Percentiles rank a stretch among this genome's conserved stretches.
Conservation (phyloP, 2,888 invertebrate species). For the Torymus auratus region DNA sequence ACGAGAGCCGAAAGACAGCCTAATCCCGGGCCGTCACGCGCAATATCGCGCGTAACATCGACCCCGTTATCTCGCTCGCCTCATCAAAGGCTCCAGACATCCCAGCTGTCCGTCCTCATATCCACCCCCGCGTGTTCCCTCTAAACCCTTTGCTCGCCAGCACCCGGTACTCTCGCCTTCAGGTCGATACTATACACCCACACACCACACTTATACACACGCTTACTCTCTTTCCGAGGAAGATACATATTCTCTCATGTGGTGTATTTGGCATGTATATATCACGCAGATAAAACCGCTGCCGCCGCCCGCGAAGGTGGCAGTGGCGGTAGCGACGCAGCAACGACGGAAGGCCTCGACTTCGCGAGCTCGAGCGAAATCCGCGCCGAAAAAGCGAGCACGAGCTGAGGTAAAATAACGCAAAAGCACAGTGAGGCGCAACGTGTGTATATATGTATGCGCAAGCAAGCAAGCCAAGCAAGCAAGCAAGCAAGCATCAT, state of each 20-base stretch:
- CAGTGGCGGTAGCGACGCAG: slow-evolving; percentile 62
- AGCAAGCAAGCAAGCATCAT: no score
- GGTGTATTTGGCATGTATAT: slow-evolving; percentile 30
- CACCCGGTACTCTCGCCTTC: no score
- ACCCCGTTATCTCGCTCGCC: background rate
- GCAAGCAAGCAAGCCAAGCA: no score
- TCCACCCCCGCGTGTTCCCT: no score
- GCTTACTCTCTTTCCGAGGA: background rate
- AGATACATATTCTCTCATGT: slow-evolving; percentile 29
- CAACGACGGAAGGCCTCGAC: slow-evolving; percentile 61
- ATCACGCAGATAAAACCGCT: slow-evolving; percentile 69
- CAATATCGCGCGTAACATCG: background rate
- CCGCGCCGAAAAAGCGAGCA: slow-evolving; percentile 65
- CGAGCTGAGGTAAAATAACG: slow-evolving; percentile 63
- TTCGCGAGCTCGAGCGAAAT: slow-evolving; percentile 62
- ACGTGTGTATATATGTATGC: no score
- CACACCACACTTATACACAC: background rate
- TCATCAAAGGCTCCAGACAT: background rate
- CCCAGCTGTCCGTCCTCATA: no score
- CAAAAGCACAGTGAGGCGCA: background rate
- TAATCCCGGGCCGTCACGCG: no score
- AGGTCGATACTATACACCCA: background rate
- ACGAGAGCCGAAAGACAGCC: no score
- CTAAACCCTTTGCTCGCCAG: no score
- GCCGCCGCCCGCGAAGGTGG: slow-evolving; percentile 64